Evolutionary conservation across 2,797 vertebrate species (phyloP).

Genomic region (Myoxocephalus aenaeus): DNA sequence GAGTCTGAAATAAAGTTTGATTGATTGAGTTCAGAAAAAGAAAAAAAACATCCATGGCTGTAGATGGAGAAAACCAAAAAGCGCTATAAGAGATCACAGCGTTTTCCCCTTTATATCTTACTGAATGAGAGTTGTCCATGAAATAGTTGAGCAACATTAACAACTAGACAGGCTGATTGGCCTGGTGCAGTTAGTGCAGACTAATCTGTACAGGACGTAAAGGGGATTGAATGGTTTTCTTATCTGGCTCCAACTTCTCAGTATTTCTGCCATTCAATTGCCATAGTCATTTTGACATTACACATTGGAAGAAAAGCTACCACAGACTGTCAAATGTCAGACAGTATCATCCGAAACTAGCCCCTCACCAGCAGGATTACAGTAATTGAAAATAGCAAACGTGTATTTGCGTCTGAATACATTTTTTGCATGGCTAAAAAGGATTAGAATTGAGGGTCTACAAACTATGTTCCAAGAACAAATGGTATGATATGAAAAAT

Average conservation of each 20-base stretch:
- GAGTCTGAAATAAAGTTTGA: no score
- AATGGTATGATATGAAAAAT: conserved; percentile 49
- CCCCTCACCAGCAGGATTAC: conserved; percentile 54
- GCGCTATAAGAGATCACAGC: neutral
- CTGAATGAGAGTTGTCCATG: conserved; percentile 3
- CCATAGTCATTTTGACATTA: conserved; percentile 30
- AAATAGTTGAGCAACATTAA: conserved; percentile 10
- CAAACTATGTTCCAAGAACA: conserved; percentile 37
- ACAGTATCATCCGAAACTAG: conserved; percentile 41
- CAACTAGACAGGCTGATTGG: neutral
- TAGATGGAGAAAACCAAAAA: neutral
- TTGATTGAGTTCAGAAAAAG: no score
- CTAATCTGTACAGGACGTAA: conserved; percentile 20
- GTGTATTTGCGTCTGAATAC: conserved; percentile 40
- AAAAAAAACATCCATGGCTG: neutral
- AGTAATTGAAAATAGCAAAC: conserved; percentile 59
- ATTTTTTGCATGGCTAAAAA: conserved; percentile 36
- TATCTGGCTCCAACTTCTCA: conserved; percentile 21
- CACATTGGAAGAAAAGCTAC: conserved; percentile 41
- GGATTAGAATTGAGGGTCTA: conserved; percentile 54
- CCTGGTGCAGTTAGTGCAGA: conserved; percentile 9
- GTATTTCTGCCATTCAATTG: conserved; percentile 25
- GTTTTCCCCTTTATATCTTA: neutral
- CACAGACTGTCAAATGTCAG: conserved; percentile 44
- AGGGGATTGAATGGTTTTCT: conserved; percentile 14